A percentile compares a stretch with the other conserved stretches of the same genome.
These are phyloP conservation scores for Eulemur coronatus DNA, from an alignment of 2,797 vertebrate genomes.

Conservation along the genomic window DNA sequence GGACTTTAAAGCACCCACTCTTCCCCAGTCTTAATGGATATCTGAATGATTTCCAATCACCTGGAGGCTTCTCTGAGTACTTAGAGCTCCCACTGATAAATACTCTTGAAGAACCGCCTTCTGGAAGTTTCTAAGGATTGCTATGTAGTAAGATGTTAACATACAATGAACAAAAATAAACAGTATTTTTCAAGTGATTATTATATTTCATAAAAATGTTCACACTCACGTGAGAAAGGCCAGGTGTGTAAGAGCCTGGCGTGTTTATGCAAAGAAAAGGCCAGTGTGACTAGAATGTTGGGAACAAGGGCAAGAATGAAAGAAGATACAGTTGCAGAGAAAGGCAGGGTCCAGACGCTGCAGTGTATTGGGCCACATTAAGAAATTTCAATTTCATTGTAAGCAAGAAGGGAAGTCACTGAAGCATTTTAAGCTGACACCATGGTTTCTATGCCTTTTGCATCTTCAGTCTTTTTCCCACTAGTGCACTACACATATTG, in stretches of 20 bases:
- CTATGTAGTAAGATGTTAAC: background rate
- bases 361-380: too few relatives aligned
- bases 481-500: background rate
- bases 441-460: background rate
- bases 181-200: background rate
- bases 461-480: background rate
- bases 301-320: background rate
- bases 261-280: background rate
- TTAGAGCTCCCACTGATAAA: background rate
- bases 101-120: background rate
- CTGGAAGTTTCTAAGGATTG: background rate
- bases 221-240: background rate
- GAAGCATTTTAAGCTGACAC: background rate
- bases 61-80: background rate
- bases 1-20: background rate
- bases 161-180: background rate
- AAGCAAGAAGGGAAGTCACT: background rate
- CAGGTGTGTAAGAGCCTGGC: fast-evolving
- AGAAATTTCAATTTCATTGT: background rate
- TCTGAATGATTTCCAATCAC: background rate
- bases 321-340: background rate
- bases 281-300: too few relatives aligned
- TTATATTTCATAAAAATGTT: background rate
- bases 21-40: background rate
- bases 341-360: background rate